Percentiles rank a stretch among this genome's conserved stretches.
phyloP scores from a whole-genome alignment of 2,888 invertebrate genomes.

The Drosophila neutralis region DNA sequence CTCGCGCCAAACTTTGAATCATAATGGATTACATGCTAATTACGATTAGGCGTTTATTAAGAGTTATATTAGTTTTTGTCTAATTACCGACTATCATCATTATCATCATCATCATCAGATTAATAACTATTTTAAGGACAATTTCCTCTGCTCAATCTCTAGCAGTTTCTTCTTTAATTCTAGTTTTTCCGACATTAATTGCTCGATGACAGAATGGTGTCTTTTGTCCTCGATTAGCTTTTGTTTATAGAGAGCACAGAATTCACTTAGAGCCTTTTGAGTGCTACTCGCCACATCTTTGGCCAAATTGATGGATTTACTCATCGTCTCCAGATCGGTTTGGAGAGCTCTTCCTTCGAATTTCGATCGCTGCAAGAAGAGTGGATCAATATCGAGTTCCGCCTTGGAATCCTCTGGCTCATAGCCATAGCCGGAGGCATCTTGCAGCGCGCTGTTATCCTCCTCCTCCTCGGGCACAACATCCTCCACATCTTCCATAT shows the following conservation, averaged over 20 bases:
- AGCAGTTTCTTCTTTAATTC: slow-evolving; percentile 62
- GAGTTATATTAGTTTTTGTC: slow-evolving; percentile 19
- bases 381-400: slow-evolving; percentile 55
- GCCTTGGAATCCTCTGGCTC: slow-evolving; percentile 61
- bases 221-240: slow-evolving; percentile 63
- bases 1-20: background rate
- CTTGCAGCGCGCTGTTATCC: slow-evolving; percentile 49
- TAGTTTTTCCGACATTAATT: slow-evolving; percentile 63
- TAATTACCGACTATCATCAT: slow-evolving; percentile 26
- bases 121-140: slow-evolving; percentile 51
- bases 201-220: slow-evolving; percentile 60
- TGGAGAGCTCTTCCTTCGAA: slow-evolving; percentile 22
- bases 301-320: slow-evolving; percentile 31
- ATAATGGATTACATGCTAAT: slow-evolving; percentile 14
- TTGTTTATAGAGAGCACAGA: slow-evolving; percentile 62
- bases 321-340: slow-evolving; percentile 52
- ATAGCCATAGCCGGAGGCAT: slow-evolving; percentile 52
- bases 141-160: slow-evolving; percentile 65
- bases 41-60: slow-evolving; percentile 7
- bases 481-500: slow-evolving; percentile 67
- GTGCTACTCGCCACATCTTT: slow-evolving; percentile 43
- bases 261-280: slow-evolving; percentile 49
- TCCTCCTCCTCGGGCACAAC: slow-evolving; percentile 69
- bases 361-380: slow-evolving; percentile 50
- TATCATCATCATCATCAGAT: background rate